Conservation (phyloP, 2,113 vertebrate species). For the Tenrec ecaudatus region DNA sequence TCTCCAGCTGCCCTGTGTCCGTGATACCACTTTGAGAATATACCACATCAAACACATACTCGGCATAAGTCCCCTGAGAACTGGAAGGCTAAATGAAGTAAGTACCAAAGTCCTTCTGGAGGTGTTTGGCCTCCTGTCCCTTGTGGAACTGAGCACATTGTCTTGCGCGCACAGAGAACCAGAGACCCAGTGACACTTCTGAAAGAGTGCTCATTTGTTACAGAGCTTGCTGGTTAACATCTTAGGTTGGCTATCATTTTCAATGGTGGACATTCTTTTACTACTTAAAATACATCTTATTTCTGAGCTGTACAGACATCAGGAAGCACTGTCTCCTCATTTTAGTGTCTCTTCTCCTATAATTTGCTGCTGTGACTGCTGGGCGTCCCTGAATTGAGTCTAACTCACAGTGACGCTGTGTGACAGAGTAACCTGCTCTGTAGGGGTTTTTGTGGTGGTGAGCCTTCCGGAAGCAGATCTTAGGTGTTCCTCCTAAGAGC, state of each 20-base stretch:
- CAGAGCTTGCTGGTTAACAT: background rate
- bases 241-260: background rate
- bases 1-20: background rate
- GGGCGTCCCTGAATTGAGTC: background rate
- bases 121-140: accelerated
- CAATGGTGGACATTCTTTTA: background rate
- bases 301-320: background rate
- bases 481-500: background rate
- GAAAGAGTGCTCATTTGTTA: background rate
- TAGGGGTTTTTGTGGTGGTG: background rate
- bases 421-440: background rate
- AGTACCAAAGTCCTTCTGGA: background rate
- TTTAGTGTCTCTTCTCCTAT: background rate
- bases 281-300: background rate
- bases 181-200: background rate
- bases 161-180: accelerated
- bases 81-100: background rate
- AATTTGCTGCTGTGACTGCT: background rate
- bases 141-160: accelerated
- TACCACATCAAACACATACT: background rate
- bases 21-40: background rate
- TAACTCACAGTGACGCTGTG: background rate
- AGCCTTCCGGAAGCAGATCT: background rate
- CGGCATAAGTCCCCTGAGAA: background rate
- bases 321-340: background rate